Evolutionary conservation across 2,797 vertebrate genomes (phyloP), one percentile per base, ranked within the genome.

Genomic region (Sebastes kiyomatsui): DNA sequence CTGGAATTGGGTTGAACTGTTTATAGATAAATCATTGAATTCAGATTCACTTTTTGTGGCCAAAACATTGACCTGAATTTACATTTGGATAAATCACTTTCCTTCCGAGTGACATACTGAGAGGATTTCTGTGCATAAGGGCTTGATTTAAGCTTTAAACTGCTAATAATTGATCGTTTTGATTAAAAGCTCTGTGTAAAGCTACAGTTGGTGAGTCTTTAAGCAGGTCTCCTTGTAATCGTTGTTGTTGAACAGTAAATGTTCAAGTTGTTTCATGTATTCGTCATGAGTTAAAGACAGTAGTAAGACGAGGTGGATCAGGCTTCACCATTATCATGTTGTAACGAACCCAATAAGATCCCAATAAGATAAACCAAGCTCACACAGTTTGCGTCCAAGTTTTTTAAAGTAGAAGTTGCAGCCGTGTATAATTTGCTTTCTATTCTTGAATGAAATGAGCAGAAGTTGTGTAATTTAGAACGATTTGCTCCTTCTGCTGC

Each of bases 401-500:
- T 80, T 75, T 75, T 73, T 8, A 68, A 55, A 72, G 12, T 33
- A 52, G 11, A 42, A 60, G 22, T 7, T 28, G 9, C 12, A 56
- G 12, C 9, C 52, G n/a, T 72, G n/a, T 75, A 61, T 33, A 25
- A 61, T 38, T 67, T 25, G 2, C 16, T 71, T 65, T 61, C 1
- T 16, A 16, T 27, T 70, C 20, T 52, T 68, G 11, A 83, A 85
- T 52, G n/a, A 79, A 81, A 76, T 6, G 6, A 87, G 64, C 13
- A 65, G 67, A 78, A 80, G 61, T 54, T 54, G 55, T 35, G 28
- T 77, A 33, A 69, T 75, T 85, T 38, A 13, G 20, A 82, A 82
- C 62, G 38, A 86, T 83, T 75, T 65, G 22, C 64, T 83, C 42
- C 49, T 52, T 25, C 25, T 70, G 79, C 55, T 73, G 74, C 71